Conservation (phyloP, 2,113 vertebrate genomes). For the Phylloscopus trochilus region DNA sequence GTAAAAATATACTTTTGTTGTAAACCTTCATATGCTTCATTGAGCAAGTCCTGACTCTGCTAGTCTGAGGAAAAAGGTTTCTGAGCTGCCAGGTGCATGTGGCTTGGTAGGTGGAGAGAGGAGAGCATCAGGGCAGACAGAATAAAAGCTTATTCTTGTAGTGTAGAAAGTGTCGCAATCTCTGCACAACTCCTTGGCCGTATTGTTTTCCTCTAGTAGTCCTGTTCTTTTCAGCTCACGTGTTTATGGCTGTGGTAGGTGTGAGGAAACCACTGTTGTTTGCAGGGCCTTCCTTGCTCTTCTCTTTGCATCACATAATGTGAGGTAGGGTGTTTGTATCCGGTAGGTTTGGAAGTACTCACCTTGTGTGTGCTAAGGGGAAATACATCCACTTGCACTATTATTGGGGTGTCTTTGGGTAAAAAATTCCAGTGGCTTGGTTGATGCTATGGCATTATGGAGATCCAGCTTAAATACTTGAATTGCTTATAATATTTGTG, state of each 20-base stretch:
- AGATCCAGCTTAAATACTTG: background rate
- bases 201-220: background rate
- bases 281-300: background rate
- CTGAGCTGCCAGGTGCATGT: background rate
- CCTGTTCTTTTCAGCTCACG: background rate
- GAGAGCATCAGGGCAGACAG: background rate
- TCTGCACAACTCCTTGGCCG: background rate
- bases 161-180: background rate
- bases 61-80: background rate
- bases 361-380: background rate
- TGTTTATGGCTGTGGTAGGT: background rate
- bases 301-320: background rate
- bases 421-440: background rate
- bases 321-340: background rate
- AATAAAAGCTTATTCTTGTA: background rate
- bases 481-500: background rate
- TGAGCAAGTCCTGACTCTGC: background rate
- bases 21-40: background rate
- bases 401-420: background rate
- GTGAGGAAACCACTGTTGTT: background rate
- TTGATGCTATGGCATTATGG: background rate
- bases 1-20: background rate
- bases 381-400: background rate
- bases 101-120: background rate
- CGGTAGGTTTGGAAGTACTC: rapidly evolving